These are phyloP conservation scores for Cirrhinus molitorella DNA, from an alignment of 2,797 vertebrate genomes.

Conservation along the genomic window DNA sequence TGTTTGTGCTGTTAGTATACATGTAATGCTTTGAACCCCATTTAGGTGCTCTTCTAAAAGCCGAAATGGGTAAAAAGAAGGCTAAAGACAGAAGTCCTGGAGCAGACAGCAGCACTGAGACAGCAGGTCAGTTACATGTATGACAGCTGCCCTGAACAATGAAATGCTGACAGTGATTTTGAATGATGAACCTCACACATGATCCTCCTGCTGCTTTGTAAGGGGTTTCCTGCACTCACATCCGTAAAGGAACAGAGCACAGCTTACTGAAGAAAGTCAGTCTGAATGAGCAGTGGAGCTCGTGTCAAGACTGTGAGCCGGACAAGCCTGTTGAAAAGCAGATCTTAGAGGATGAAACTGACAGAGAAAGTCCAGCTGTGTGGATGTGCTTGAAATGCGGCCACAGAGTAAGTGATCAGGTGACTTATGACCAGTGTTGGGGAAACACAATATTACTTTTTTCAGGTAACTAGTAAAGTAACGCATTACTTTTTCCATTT, in stretches of 20 bases:
- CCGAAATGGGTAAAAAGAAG: constrained; percentile 40
- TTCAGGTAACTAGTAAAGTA: no score
- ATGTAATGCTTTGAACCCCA: not conserved
- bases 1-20: not conserved
- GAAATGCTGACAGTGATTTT: not conserved
- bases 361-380: constrained; percentile 74
- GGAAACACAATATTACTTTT: no score
- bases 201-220: not conserved
- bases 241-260: constrained; percentile 90
- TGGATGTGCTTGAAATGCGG: constrained; percentile 98
- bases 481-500: no score
- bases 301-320: constrained; percentile 89
- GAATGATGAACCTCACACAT: not conserved
- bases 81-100: constrained; percentile 13
- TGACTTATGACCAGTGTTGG: no score
- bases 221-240: constrained; percentile 87
- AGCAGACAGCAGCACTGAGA: constrained; percentile 13
- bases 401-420: constrained; percentile 84
- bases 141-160: not conserved
- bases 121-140: constrained; percentile 25
- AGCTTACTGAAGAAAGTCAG: constrained; percentile 84
- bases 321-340: constrained; percentile 72
- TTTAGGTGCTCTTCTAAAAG: not conserved
- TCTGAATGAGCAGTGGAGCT: constrained; percentile 78
- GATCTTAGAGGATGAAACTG: constrained; percentile 61